Base-by-base conservation (phyloP, 1,140 invertebrate species). In the Caenorhabditis inopinata region DNA sequence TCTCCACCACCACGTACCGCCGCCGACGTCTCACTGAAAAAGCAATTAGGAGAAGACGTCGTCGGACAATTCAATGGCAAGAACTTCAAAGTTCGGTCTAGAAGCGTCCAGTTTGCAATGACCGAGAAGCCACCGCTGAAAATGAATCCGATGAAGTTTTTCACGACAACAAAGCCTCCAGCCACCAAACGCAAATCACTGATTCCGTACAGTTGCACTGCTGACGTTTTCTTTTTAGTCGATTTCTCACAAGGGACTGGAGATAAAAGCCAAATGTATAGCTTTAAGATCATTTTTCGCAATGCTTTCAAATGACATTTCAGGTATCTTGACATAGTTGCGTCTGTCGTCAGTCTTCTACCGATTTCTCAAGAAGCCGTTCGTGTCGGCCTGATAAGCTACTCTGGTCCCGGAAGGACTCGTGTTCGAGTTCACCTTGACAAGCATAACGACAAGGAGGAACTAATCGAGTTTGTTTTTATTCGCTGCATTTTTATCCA, bases 191-290 rank as follows among this genome's bases (percentile, higher is more conserved):
- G 29, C 1, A 79, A 79, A 23, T 23, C 77, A 11, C 46, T 62
- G n/a, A 58, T 79, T 21, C 53, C 49, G 29, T 58, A 42, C 12
- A 42, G 75, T 73, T 81, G 80, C 27, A 45, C 49, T 47, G 68
- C 42, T 21, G 80, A 81, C 53, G 53, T 81, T 21, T 45, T 81
- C 16, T 77, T 81, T 48, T 38, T 81, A 7, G 42, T 81, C 16
- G 80, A 81, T 48, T 48, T 81, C 4, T 81, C 80, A 11, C 27
- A 73, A 42, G 80, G 80, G 21, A 74, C 75, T 9, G 51, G 80
- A 23, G 80, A 81, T 29, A 81, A 81, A 21, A 76, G 53, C 21
- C 74, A 81, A 35, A 32, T 29, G 48, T 81, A 45, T n/a, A 75
- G 48, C 6, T 0, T 14, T 51, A 7, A 68, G 7, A 27, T 68